phyloP scores from a whole-genome alignment of 2,113 vertebrate genomes.

The Pelobates fuscus region DNA sequence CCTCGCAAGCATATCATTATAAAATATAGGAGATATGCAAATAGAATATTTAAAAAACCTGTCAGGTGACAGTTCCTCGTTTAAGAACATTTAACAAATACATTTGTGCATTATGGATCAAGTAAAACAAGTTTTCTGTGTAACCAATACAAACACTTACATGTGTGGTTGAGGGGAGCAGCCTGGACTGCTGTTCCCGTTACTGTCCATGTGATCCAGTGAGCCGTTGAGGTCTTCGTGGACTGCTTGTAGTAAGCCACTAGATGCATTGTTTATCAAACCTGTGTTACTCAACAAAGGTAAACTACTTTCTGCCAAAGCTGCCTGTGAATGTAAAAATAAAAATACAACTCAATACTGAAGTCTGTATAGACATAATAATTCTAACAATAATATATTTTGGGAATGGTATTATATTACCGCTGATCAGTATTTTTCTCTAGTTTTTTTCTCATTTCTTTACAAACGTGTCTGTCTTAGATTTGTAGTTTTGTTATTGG shows the following conservation, averaged over 20 bases:
- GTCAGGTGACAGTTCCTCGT: too few species aligned
- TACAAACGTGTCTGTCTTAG: too few species aligned
- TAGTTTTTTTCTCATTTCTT: too few species aligned
- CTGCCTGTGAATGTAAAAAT: conserved; percentile 74
- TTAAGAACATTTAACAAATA: too few species aligned
- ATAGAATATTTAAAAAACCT: too few species aligned
- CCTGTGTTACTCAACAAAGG: conserved; percentile 91
- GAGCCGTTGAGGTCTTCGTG: conserved; percentile 95
- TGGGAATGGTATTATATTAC: neutral
- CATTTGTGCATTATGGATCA: too few species aligned
- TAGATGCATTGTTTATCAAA: conserved; percentile 91
- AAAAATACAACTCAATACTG: too few species aligned
- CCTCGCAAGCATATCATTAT: too few species aligned
- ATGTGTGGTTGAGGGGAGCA: conserved; percentile 95
- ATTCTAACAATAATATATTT: neutral
- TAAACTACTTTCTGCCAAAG: conserved; percentile 96
- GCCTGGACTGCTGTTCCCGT: conserved; percentile 93
- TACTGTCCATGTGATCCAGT: conserved; percentile 95
- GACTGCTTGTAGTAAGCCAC: conserved; percentile 84
- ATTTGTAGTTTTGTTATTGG: too few species aligned
- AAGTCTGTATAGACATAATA: neutral
- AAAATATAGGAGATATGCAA: too few species aligned
- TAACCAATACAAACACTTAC: conserved; percentile 77
- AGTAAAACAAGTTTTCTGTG: too few species aligned
- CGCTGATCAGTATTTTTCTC: too few species aligned